Conservation (phyloP, 2,113 vertebrate species). For the Paramormyrops kingsleyae region DNA sequence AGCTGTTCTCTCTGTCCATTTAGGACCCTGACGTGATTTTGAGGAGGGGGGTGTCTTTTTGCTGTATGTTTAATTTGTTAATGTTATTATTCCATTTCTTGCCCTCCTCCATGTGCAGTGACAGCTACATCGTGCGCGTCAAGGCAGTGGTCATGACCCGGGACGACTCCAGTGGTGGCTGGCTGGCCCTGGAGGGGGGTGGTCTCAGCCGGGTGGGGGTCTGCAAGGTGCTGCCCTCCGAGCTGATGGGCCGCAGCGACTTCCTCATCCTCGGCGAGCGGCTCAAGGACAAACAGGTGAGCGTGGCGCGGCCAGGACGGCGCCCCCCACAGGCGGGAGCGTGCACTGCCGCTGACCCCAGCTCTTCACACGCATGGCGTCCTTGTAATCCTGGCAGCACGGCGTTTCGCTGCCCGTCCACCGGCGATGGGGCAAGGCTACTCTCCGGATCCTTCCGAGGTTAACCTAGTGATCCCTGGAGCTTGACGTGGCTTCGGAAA, state of each 20-base stretch:
- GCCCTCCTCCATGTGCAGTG: slow-evolving; percentile 60
- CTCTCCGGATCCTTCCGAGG: neutral
- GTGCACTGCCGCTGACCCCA: neutral
- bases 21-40: neutral
- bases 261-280: slow-evolving; percentile 94
- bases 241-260: slow-evolving; percentile 73
- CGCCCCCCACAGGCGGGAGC: neutral
- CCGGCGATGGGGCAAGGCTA: neutral
- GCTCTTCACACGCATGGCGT: neutral
- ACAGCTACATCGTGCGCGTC: slow-evolving; percentile 96
- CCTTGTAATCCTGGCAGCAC: neutral
- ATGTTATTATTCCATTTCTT: neutral
- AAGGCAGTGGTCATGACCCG: slow-evolving; percentile 98
- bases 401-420: neutral
- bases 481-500: neutral
- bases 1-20: neutral
- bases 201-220: slow-evolving; percentile 93
- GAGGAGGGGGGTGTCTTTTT: neutral
- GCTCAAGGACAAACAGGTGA: slow-evolving; percentile 91
- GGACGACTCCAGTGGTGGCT: slow-evolving; percentile 94
- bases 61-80: neutral
- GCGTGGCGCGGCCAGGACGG: neutral
- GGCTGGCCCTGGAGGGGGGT: slow-evolving; percentile 92
- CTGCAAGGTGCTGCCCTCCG: slow-evolving; percentile 77
- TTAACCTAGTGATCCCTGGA: neutral